These are phyloP conservation scores for Jordanella pulchra DNA, from an alignment of 2,797 vertebrate species.

Conservation along the genomic window DNA sequence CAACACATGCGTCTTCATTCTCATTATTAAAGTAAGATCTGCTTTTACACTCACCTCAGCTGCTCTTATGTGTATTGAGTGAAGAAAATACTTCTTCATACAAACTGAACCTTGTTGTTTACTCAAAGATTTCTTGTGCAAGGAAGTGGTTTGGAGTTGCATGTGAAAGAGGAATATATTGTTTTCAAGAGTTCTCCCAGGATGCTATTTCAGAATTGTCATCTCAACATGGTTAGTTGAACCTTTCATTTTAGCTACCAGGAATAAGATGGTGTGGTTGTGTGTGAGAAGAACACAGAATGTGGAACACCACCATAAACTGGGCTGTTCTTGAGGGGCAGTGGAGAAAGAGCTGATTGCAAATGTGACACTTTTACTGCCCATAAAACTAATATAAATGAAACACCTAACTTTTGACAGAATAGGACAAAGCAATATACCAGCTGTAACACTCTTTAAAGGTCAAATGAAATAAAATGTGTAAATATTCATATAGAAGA, in stretches of 20 bases:
- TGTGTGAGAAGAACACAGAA: slow-evolving; percentile 52
- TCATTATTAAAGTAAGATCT: slow-evolving; percentile 41
- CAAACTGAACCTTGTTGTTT: slow-evolving; percentile 52
- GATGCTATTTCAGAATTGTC: slow-evolving; percentile 71
- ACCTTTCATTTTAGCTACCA: slow-evolving; percentile 72
- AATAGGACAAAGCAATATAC: not conserved
- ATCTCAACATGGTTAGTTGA: slow-evolving; percentile 69
- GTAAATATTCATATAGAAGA: no score
- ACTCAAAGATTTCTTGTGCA: slow-evolving; percentile 50
- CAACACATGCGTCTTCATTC: slow-evolving; percentile 34
- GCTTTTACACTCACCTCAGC: slow-evolving; percentile 65
- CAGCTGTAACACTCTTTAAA: not conserved
- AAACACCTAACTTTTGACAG: not conserved
- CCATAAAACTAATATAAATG: slow-evolving; percentile 1
- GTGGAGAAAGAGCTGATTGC: slow-evolving; percentile 16
- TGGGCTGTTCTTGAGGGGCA: slow-evolving; percentile 24
- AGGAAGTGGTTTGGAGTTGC: slow-evolving; percentile 69
- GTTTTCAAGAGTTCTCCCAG: slow-evolving; percentile 65
- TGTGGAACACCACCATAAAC: slow-evolving; percentile 41
- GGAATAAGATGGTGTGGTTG: slow-evolving; percentile 62
- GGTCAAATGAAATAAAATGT: no score
- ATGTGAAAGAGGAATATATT: slow-evolving; percentile 65
- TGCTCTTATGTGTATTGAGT: slow-evolving; percentile 46
- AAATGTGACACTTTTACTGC: slow-evolving; percentile 4
- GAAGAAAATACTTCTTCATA: slow-evolving; percentile 46